Conservation (phyloP, 2,113 vertebrate genomes). For the Corvus cornix region DNA sequence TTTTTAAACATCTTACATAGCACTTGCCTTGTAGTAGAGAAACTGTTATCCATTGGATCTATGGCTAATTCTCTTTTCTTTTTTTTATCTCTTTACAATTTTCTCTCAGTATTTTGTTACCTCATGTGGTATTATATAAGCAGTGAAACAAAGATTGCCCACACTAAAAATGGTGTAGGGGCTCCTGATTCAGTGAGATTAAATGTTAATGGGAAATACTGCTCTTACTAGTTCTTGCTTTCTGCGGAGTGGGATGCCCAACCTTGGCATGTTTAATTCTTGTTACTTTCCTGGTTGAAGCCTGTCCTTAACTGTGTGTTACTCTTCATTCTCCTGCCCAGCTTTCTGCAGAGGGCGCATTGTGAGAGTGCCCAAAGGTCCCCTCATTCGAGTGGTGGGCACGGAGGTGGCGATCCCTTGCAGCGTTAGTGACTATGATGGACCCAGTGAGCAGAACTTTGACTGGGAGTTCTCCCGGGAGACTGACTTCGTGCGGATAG, state of each 20-base stretch:
- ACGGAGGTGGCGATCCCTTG: slow-evolving; percentile 86
- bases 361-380: slow-evolving; percentile 84
- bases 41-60: not conserved
- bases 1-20: not conserved
- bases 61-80: not conserved
- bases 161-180: not conserved
- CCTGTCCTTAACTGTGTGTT: not conserved
- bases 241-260: not conserved
- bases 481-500: slow-evolving; percentile 66
- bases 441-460: slow-evolving; percentile 92
- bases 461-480: slow-evolving; percentile 84
- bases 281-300: not conserved
- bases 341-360: slow-evolving; percentile 79
- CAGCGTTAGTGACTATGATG: slow-evolving; percentile 85
- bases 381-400: slow-evolving; percentile 84
- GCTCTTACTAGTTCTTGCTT: not conserved
- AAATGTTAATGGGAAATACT: not conserved
- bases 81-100: not conserved
- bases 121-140: not conserved
- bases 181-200: not conserved
- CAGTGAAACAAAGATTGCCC: not conserved
- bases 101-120: not conserved
- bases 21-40: not conserved
- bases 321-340: slow-evolving; percentile 21
- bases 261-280: not conserved